phyloP scores from a whole-genome alignment of 1,140 invertebrate genomes.

The Chionoecetes opilio region DNA sequence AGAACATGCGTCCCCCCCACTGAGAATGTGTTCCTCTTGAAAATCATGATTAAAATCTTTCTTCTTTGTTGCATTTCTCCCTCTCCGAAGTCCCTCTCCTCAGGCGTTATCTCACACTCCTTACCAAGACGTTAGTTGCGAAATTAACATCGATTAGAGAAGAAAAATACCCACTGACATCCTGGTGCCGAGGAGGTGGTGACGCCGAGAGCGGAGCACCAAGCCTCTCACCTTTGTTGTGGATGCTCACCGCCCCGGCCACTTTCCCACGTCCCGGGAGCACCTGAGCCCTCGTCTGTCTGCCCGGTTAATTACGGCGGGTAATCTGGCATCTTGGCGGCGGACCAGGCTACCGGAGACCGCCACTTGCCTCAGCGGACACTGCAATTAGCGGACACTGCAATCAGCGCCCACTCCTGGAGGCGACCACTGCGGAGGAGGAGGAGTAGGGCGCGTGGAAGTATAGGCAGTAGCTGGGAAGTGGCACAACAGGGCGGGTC shows the following conservation, averaged over 20 bases:
- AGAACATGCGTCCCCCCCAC: neutral
- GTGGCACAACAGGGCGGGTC: constrained; percentile 11
- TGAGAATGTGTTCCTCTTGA: neutral
- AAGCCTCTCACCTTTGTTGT: constrained; percentile 45
- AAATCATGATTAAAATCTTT: neutral
- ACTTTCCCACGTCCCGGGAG: constrained; percentile 60
- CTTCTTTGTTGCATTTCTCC: neutral
- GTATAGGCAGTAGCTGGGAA: neutral
- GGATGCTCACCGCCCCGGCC: constrained; percentile 20
- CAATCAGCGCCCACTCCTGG: constrained; percentile 58
- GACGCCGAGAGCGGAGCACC: neutral
- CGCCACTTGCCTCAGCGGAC: constrained; percentile 60
- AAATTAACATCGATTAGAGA: neutral
- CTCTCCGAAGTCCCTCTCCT: neutral
- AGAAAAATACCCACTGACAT: neutral
- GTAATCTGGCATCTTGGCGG: constrained; percentile 74
- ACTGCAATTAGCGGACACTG: constrained; percentile 64
- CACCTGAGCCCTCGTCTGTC: constrained; percentile 62
- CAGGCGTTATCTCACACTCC: constrained; percentile 2
- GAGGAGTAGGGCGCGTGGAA: neutral
- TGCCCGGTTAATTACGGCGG: constrained; percentile 63
- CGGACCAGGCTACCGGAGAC: constrained; percentile 68
- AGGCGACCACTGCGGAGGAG: constrained; percentile 47
- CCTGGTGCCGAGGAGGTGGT: neutral
- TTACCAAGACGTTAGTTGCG: neutral